These are phyloP conservation scores for Didymodactylos carnosus DNA, from an alignment of 2,888 invertebrate genomes.

Conservation along the genomic window DNA sequence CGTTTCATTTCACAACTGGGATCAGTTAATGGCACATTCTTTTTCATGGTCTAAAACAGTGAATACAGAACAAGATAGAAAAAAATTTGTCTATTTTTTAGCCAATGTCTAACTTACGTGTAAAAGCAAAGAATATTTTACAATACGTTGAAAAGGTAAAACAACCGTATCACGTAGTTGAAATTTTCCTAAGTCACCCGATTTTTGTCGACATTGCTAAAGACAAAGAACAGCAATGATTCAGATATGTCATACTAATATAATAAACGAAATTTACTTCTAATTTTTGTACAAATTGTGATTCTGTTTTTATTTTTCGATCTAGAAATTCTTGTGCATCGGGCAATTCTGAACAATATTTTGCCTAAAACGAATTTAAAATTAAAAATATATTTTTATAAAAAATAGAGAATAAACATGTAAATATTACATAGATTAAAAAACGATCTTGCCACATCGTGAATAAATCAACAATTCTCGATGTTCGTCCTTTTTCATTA, in stretches of 20 bases:
- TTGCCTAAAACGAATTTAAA: too few species aligned
- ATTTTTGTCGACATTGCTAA: background rate
- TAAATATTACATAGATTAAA: background rate
- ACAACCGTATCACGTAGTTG: background rate
- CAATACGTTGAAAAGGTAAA: background rate
- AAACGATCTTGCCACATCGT: background rate
- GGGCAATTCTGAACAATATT: background rate
- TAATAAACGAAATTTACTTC: background rate
- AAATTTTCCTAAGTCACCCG: background rate
- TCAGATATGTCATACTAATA: too few species aligned
- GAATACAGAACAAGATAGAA: too few species aligned
- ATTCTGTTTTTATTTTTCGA: background rate
- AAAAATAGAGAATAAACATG: too few species aligned
- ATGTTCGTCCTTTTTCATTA: background rate
- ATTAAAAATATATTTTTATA: too few species aligned
- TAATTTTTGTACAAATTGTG: background rate
- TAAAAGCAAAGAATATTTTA: background rate
- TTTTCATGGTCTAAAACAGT: background rate
- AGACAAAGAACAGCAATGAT: background rate
- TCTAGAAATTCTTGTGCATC: background rate
- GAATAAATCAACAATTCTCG: background rate
- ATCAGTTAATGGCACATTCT: background rate
- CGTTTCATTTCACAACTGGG: background rate
- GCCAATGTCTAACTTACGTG: background rate
- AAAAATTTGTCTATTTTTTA: too few species aligned